Evolutionary conservation across 2,888 invertebrate species (phyloP), one percentile per base, ranked within the genome.

Genomic region (Torymus texanus): DNA sequence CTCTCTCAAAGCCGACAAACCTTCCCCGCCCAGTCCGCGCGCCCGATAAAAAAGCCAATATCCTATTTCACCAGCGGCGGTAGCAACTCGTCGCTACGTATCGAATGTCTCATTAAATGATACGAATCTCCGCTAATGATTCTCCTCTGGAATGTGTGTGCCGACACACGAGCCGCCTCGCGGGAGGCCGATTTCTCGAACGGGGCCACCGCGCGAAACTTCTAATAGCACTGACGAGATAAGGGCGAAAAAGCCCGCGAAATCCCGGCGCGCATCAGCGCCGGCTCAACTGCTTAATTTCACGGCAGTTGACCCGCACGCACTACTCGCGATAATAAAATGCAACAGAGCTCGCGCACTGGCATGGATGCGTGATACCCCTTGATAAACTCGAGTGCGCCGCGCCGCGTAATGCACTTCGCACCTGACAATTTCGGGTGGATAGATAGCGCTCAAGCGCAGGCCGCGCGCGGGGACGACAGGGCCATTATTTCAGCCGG

Each of bases 211-310:
- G 41, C 11, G 29, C n/a, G 18, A 12, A 29, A 68, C 63, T 41
- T 74, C 58, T 65, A 65, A 74, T 74, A 8, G 41, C 41, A 8
- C 41, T 41, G 41, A 41, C 41, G 41, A 41, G 41, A 41, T 41
- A 41, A 41, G 41, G n/a, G 18, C n/a, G 51, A 41, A 41, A 16
- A 21, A 70, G 18, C 13, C 61, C 4, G 13, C 18, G 21, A 24
- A 62, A 24, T 18, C 41, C 41, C 41, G 41, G 8, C 5, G 8
- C 5, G 14, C 58, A 8, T 2, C 3, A 14, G 51, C n/a, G 16
- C 10, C 16, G n/a, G 68, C 56, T 76, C 73, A 76, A 72, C 55
- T 67, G 56, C 72, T 62, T 59, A 63, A 80, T 76, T 80, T 73
- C 72, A 68, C 76, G 56, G 71, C 53, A 66, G 71, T 75, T 75